Base-by-base conservation (phyloP, 2,888 invertebrate species). In the Sericinus montela region DNA sequence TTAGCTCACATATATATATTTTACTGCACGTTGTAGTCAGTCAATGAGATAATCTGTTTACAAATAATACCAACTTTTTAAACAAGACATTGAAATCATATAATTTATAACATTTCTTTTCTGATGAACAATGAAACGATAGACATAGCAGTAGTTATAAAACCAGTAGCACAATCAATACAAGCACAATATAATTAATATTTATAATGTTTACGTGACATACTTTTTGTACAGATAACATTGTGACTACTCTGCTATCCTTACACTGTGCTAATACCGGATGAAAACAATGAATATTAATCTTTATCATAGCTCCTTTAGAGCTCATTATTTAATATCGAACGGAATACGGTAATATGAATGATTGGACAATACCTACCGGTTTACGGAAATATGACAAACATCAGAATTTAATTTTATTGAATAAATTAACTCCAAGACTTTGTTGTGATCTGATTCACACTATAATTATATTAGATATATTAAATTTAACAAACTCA, bases 381-480 rank as follows among this genome's bases (percentile, higher is more conserved):
- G 48, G 44, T 48, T 38, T 43, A 42, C 42, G 42, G 39, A 44
- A 48, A 48, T 34, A 37, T 48, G 16, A 34, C 37, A 36, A 15
- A 14, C 42, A 38, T 25, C 32, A 48, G 14, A 42, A 38, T 34
- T 14, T 35, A 35, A 40, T 46, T 19, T 28, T 28, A 29, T 48
- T 25, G 14, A 11, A 30, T 3, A 19, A 19, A 19, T n/a, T n/a
- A n/a, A n/a, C n/a, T n/a, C 39, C 32, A 28, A 32, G n/a, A n/a
- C 28, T 2, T 16, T 9, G 15, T 13, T 44, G 28, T 28, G 38
- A 38, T 34, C 8, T 25, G 25, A 8, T 25, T 8, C 25, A 4
- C 7, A 5, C 25, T 8, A 25, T 8, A 25, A 8, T 25, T 29
- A n/a, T n/a, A n/a, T 29, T 29, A 28, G 9, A 8, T n/a, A n/a